phyloP scores from a whole-genome alignment of 2,888 invertebrate genomes.

The Labia minor region DNA sequence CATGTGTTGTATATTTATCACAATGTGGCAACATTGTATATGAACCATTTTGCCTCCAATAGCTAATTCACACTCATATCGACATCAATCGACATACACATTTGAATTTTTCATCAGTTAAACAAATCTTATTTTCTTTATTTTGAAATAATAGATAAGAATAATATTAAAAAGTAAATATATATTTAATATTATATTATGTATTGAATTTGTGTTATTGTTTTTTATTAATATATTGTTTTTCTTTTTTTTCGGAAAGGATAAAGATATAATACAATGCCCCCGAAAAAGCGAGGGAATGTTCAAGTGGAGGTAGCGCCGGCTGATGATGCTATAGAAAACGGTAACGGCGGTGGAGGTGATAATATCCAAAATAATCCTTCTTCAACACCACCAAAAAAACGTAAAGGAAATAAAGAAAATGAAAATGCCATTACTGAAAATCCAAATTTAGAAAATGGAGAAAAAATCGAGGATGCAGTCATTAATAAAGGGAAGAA shows the following conservation, averaged over 20 bases:
- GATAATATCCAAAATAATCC: no score
- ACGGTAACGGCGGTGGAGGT: background rate
- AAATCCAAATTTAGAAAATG: background rate
- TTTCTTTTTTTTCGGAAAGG: no score
- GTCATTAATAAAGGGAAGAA: background rate
- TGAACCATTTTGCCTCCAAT: conserved; percentile 13
- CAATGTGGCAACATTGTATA: background rate
- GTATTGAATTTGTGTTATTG: background rate
- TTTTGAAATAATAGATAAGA: no score
- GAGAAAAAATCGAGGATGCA: background rate
- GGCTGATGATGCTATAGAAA: background rate
- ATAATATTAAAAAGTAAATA: no score
- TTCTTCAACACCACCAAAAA: background rate
- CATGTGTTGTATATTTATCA: no score
- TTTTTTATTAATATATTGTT: background rate
- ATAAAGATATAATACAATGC: background rate
- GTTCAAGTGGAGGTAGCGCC: background rate
- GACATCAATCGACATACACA: no score
- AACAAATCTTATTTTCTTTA: no score
- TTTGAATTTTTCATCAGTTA: no score
- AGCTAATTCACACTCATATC: background rate
- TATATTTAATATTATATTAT: no score
- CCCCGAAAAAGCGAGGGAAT: background rate
- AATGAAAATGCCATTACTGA: background rate
- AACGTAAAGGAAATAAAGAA: background rate